These are phyloP conservation scores for Virgularia gustaviana DNA, from an alignment of 92 coral and sea anemone species.

Conservation along the genomic window DNA sequence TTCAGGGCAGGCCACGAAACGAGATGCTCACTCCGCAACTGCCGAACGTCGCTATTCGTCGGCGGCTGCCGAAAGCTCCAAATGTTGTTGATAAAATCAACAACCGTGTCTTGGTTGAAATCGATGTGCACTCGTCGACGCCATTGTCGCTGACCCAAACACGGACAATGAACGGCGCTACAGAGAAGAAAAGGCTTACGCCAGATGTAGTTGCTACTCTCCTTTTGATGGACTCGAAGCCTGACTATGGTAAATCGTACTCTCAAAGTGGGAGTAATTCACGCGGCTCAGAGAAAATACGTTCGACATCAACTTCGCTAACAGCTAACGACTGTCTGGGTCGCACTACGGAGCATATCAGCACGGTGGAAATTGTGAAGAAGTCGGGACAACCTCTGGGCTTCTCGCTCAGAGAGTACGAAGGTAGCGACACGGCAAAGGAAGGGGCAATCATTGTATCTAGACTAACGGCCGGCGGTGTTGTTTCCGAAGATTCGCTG, in stretches of 20 bases:
- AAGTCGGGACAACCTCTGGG: conserved; percentile 72
- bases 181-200: conserved; percentile 26
- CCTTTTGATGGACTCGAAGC: conserved; percentile 5
- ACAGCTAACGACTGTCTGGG: conserved; percentile 32
- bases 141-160: conserved; percentile 1
- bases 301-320: neutral
- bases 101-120: neutral
- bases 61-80: conserved; percentile 32
- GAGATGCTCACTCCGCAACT: neutral
- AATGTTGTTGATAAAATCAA: no score
- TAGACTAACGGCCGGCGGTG: conserved; percentile 72
- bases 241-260: neutral
- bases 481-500: conserved; percentile 65
- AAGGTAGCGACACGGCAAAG: conserved; percentile 46
- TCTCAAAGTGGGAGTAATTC: neutral
- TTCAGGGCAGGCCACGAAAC: neutral
- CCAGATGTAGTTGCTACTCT: conserved; percentile 40
- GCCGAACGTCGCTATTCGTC: conserved; percentile 3
- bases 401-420: conserved; percentile 80
- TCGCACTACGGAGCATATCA: no score
- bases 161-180: conserved; percentile 9
- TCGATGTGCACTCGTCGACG: neutral
- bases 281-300: neutral
- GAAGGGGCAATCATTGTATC: conserved; percentile 79
- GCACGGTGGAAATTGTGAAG: conserved; percentile 67